Evolutionary conservation across 2,113 vertebrate species (phyloP), one percentile per base, ranked within the genome.

Genomic region (Cyprinodon brontotheroides): DNA sequence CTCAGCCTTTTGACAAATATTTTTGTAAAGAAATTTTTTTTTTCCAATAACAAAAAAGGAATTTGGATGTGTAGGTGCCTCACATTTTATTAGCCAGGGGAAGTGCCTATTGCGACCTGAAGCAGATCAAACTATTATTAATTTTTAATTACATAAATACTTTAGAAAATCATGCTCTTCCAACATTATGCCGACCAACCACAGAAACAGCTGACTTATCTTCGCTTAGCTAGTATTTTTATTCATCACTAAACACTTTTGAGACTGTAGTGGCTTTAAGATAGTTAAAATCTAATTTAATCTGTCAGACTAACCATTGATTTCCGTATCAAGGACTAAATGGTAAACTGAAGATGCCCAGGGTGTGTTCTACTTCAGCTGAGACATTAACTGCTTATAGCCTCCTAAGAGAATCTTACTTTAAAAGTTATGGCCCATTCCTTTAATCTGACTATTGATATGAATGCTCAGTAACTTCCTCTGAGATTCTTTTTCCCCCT

Each of bases 381-480:
- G 17, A 57, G 43, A 7, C 11, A 45, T 45, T 45, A 45, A 45
- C 43, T 45, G 9, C 5, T 45, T 10, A 10, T 45, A 41, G 41
- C 41, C 43, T 45, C 43, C 11, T 45, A 45, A 2, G 9, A 45
- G 43, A 45, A 45, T 11, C 43, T 45, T 11, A 45, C 43, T 45
- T 45, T 7, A 45, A 57, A 57, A 57, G 50, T 20, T 57, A 15
- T 9, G 50, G n/a, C 20, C 17, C 10, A 57, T 57, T 8, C 48
- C 50, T 57, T 57, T 89, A 89, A 92, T 88, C 72, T 84, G 57
- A 84, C 78, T 84, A 72, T 81, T 88, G 83, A 86, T 85, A 92
- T 90, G 87, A 68, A 29, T 74, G 75, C 83, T 92, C 86, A 9
- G 74, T 91, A 76, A 76, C 81, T 77, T 83, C 90, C 83, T 72